Conservation (phyloP, 2,888 invertebrate species). For the Anaspis maculata region DNA sequence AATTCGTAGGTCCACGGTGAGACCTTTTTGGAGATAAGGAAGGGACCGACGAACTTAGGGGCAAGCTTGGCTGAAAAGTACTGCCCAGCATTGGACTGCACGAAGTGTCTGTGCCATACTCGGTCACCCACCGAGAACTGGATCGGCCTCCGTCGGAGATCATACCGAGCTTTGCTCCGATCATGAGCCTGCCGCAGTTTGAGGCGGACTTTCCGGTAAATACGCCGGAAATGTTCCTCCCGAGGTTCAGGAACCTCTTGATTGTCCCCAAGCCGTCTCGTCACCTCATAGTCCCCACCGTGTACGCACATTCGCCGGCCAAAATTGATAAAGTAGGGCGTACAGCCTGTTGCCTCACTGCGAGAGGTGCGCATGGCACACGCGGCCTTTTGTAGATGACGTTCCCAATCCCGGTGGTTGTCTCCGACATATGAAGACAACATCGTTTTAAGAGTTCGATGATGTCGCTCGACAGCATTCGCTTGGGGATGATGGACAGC, state of each 20-base stretch:
- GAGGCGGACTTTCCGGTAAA: neutral
- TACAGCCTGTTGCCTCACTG: neutral
- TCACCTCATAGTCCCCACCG: neutral
- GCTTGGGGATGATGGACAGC: neutral
- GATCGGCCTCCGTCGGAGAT: neutral
- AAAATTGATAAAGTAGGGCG: neutral
- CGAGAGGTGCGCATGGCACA: neutral
- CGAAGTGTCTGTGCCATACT: too few species aligned
- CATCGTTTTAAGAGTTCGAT: neutral
- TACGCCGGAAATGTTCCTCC: neutral
- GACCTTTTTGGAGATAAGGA: too few species aligned
- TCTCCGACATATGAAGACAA: neutral
- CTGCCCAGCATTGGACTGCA: too few species aligned
- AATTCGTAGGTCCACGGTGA: too few species aligned
- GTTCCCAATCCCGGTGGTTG: neutral
- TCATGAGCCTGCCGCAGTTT: neutral
- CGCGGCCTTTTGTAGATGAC: neutral
- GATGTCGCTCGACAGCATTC: neutral
- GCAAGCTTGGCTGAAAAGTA: too few species aligned
- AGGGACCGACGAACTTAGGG: too few species aligned
- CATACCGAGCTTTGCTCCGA: neutral
- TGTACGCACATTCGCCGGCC: neutral
- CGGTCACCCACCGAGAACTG: neutral
- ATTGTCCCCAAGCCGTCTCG: neutral
- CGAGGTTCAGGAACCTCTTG: neutral